These are phyloP conservation scores for Cephus cinctus DNA, from an alignment of 1,140 invertebrate species.

Conservation along the genomic window DNA sequence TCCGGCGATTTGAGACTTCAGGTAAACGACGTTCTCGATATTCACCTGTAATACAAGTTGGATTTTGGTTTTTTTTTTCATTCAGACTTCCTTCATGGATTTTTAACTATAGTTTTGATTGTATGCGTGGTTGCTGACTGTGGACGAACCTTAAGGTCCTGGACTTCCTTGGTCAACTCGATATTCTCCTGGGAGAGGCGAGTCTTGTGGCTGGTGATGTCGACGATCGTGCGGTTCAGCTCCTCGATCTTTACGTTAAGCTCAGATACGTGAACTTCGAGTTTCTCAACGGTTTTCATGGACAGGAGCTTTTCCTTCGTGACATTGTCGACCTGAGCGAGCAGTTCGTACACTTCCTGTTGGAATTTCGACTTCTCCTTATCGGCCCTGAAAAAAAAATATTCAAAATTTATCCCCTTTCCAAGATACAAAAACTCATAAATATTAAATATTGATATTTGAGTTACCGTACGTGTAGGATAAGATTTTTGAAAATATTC, in stretches of 20 bases:
- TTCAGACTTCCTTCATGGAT: too few relatives aligned
- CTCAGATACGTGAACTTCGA: slow-evolving; percentile 87
- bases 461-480: too few relatives aligned
- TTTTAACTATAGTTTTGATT: too few relatives aligned
- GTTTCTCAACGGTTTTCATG: slow-evolving; percentile 85
- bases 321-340: slow-evolving; percentile 87
- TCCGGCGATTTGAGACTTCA: slow-evolving; percentile 81
- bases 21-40: slow-evolving; percentile 88
- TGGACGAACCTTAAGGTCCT: slow-evolving; percentile 84
- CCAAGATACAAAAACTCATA: too few relatives aligned
- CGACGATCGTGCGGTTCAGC: slow-evolving; percentile 89
- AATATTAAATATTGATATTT: too few relatives aligned
- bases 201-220: slow-evolving; percentile 89
- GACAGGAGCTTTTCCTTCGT: slow-evolving; percentile 89
- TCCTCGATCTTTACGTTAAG: slow-evolving; percentile 93
- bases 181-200: slow-evolving; percentile 89
- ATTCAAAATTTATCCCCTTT: too few relatives aligned
- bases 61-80: too few relatives aligned
- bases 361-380: slow-evolving; percentile 97
- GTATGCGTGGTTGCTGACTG: too few relatives aligned
- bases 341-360: slow-evolving; percentile 92
- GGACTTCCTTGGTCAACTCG: slow-evolving; percentile 89
- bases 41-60: slow-evolving; percentile 73
- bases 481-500: too few relatives aligned
- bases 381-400: slow-evolving; percentile 77